A percentile compares a stretch with the other conserved stretches of the same genome.
phyloP scores from a whole-genome alignment of 2,113 vertebrate genomes.

The Saguinus midas region DNA sequence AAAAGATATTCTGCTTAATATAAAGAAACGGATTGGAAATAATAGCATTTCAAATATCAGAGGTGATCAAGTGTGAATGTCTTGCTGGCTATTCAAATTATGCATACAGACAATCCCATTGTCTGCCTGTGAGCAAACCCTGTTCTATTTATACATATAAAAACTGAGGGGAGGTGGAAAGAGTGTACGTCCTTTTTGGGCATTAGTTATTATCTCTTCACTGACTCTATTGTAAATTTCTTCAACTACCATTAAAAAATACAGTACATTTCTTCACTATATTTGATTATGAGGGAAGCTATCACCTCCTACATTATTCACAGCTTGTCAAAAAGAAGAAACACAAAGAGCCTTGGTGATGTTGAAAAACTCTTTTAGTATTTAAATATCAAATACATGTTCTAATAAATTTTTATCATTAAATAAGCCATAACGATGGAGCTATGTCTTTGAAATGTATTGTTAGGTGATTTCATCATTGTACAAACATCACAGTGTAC shows the following conservation, averaged over 20 bases:
- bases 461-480: background rate
- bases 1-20: constrained; percentile 38
- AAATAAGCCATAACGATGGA: background rate
- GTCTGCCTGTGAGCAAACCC: constrained; percentile 12
- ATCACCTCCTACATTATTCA: constrained; percentile 46
- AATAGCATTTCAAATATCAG: constrained; percentile 8
- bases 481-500: background rate
- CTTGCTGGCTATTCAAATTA: constrained; percentile 34
- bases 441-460: background rate
- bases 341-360: constrained; percentile 16
- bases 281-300: constrained; percentile 54
- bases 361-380: constrained; percentile 11
- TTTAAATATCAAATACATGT: constrained; percentile 31
- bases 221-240: constrained; percentile 51
- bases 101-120: constrained; percentile 2
- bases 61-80: background rate
- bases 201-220: constrained; percentile 41
- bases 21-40: constrained; percentile 42
- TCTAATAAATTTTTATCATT: background rate
- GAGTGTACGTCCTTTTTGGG: constrained; percentile 5
- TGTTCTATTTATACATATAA: constrained; percentile 39
- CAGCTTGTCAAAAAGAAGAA: constrained; percentile 47
- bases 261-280: constrained; percentile 45
- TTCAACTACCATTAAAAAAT: constrained; percentile 50
- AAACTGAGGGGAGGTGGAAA: constrained; percentile 10